A percentile compares a stretch with the other conserved stretches of the same genome.
Conservation (phyloP, 1,140 invertebrate species). For the Augochlora pura region DNA sequence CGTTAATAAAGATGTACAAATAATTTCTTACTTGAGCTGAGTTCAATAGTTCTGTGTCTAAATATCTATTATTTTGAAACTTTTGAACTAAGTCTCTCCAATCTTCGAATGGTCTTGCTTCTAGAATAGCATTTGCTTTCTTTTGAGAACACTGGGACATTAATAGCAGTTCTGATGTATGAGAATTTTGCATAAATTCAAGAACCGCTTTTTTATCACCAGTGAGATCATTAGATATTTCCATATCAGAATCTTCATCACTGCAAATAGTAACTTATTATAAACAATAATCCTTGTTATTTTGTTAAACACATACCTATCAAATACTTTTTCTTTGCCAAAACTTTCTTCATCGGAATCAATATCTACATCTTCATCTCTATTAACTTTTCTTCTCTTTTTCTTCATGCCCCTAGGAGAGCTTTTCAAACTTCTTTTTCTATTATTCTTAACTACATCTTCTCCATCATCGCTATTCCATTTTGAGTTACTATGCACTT, state of each 20-base stretch:
- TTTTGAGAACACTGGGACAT: conserved; percentile 87
- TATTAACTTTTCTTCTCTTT: conserved; percentile 66
- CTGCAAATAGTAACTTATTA: conserved; percentile 67
- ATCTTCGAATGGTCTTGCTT: conserved; percentile 85
- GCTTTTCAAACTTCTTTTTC: conserved; percentile 58
- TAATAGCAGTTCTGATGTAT: conserved; percentile 83
- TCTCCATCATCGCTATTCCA: conserved; percentile 72
- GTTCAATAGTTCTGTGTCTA: conserved; percentile 87
- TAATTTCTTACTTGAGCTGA: conserved; percentile 81
- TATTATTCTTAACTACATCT: conserved; percentile 44
- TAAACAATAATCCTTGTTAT: no score
- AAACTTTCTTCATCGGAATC: conserved; percentile 75
- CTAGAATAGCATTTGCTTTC: conserved; percentile 86
- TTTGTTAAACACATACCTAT: conserved; percentile 64
- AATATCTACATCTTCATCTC: conserved; percentile 70
- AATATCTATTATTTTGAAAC: conserved; percentile 84
- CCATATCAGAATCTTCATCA: conserved; percentile 88
- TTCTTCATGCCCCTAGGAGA: conserved; percentile 58
- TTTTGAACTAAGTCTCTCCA: conserved; percentile 89
- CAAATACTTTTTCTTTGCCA: conserved; percentile 74
- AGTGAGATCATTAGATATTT: conserved; percentile 85
- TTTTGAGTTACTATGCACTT: conserved; percentile 64
- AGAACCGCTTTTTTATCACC: conserved; percentile 87
- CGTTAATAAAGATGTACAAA: no score
- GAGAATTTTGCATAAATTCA: conserved; percentile 87